Evolutionary conservation across 2,113 vertebrate genomes (phyloP).

Genomic region (Stictonetta naevosa): DNA sequence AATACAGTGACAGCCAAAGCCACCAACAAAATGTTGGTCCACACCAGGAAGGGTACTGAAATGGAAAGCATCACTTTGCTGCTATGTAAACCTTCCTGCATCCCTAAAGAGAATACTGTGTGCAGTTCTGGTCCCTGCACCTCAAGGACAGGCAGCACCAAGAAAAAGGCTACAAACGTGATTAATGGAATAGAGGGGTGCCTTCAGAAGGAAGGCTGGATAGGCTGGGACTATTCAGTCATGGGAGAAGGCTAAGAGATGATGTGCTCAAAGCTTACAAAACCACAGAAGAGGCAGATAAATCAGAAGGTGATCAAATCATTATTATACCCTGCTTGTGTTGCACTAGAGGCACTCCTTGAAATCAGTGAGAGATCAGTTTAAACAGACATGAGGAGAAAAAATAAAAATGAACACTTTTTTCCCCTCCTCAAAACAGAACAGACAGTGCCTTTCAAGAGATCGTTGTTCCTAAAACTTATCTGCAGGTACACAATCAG

Average conservation of each 20-base stretch:
- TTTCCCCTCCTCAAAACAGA: not conserved
- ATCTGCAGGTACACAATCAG: not conserved
- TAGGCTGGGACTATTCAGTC: not conserved
- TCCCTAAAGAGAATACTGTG: not conserved
- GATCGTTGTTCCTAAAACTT: not conserved
- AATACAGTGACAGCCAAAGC: not conserved
- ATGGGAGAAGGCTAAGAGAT: not conserved
- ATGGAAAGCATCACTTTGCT: not conserved
- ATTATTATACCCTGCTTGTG: not conserved
- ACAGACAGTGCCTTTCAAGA: not conserved
- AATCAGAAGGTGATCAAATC: not conserved
- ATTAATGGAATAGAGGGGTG: not conserved
- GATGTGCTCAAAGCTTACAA: not conserved
- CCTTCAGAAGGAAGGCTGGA: not conserved
- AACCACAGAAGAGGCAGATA: not conserved
- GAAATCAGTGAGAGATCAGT: not conserved
- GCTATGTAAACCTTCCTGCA: not conserved
- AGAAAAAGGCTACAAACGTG: not conserved
- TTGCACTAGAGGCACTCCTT: not conserved
- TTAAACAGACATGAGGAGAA: not conserved
- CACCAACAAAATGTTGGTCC: not conserved
- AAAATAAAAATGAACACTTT: not conserved
- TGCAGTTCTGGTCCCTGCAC: accelerated
- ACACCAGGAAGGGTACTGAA: not conserved
- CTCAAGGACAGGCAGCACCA: not conserved